Evolutionary conservation across 2,888 invertebrate species (phyloP).

Genomic region (Adelognathus sp.): DNA sequence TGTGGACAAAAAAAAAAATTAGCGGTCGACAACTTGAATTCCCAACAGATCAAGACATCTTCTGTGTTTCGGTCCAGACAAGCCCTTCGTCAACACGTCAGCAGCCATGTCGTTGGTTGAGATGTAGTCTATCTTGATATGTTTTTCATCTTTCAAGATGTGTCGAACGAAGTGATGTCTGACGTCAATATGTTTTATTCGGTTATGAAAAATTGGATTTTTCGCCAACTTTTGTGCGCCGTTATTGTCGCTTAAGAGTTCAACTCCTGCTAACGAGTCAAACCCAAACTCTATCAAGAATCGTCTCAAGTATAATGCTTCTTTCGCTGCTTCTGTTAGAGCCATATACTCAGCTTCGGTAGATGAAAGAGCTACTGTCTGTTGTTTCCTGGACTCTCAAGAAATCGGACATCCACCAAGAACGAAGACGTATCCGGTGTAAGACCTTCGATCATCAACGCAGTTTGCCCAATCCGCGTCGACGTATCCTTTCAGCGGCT

Average conservation of each 20-base stretch:
- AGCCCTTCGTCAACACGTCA: constrained; percentile 31
- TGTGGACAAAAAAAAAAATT: background rate
- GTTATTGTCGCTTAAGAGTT: constrained; percentile 29
- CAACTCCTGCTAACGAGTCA: background rate
- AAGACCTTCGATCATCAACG: constrained; percentile 49
- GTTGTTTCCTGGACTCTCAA: constrained; percentile 45
- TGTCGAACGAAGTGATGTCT: constrained; percentile 31
- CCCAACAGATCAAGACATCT: constrained; percentile 38
- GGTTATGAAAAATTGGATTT: constrained; percentile 39
- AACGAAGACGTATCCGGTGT: constrained; percentile 50
- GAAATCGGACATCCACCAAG: constrained; percentile 30
- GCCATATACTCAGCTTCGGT: constrained; percentile 44
- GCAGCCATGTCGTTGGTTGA: constrained; percentile 36
- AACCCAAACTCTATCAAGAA: constrained; percentile 25
- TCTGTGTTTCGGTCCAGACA: constrained; percentile 10
- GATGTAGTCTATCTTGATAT: background rate
- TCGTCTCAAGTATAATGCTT: constrained; percentile 8
- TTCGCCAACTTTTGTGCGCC: constrained; percentile 15
- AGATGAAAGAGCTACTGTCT: constrained; percentile 37
- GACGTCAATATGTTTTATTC: constrained; percentile 44
- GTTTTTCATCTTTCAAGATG: background rate
- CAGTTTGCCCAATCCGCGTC: constrained; percentile 68
- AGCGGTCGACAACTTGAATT: background rate
- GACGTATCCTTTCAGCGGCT: constrained; percentile 59
- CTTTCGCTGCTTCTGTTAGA: constrained; percentile 31